Conservation (phyloP, 2,797 vertebrate genomes). For the Anguilla megastoma region DNA sequence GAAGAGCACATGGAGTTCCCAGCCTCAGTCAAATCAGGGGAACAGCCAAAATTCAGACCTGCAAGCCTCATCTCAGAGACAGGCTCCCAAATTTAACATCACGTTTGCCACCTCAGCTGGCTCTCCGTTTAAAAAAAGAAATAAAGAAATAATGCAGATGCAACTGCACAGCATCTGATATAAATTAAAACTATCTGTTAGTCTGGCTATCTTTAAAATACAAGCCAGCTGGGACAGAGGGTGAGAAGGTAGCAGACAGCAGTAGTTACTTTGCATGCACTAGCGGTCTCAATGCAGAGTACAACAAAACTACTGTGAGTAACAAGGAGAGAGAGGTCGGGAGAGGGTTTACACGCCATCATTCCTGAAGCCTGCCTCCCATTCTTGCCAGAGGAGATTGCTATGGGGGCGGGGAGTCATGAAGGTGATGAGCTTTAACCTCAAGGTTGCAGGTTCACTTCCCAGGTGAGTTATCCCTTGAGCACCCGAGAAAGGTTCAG, state of each 20-base stretch:
- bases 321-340: background rate
- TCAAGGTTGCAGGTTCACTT: background rate
- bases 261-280: conserved; percentile 66
- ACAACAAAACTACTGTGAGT: conserved; percentile 31
- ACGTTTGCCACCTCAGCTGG: background rate
- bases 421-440: background rate
- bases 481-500: background rate
- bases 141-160: background rate
- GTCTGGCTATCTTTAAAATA: background rate
- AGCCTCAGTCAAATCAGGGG: background rate
- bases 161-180: background rate
- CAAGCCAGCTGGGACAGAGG: background rate
- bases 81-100: background rate
- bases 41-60: conserved; percentile 7
- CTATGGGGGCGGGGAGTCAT: background rate
- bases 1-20: conserved; percentile 18
- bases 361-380: background rate
- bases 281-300: conserved; percentile 56
- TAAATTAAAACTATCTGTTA: background rate
- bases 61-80: background rate
- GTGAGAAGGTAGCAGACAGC: conserved; percentile 33
- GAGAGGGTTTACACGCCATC: background rate
- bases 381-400: background rate
- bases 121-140: background rate
- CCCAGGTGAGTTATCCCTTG: background rate